phyloP scores from a whole-genome alignment of 2,797 vertebrate genomes.

The Liasis olivaceus region DNA sequence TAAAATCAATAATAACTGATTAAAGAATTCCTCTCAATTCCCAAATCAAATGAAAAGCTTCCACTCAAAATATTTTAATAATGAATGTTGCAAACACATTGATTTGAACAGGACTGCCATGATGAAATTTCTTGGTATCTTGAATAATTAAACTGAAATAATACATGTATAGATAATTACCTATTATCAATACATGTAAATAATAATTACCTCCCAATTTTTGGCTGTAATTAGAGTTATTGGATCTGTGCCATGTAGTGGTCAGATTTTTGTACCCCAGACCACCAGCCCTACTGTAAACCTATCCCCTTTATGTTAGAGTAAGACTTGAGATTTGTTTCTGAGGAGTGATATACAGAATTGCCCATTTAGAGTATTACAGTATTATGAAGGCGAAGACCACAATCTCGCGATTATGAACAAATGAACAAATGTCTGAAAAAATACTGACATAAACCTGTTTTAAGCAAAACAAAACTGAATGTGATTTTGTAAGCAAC shows the following conservation, averaged over 20 bases:
- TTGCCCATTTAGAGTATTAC: background rate
- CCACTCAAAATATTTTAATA: background rate
- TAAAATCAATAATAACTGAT: conserved; percentile 1
- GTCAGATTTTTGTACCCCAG: no score
- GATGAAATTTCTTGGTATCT: background rate
- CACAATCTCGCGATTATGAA: background rate
- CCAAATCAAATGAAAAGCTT: conserved; percentile 12
- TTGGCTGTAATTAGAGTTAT: no score
- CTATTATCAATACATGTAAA: background rate
- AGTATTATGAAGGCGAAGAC: background rate
- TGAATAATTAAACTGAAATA: background rate
- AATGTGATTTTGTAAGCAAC: background rate
- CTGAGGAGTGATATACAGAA: no score
- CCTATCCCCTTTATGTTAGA: no score
- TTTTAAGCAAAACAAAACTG: background rate
- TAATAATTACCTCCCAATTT: no score
- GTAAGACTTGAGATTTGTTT: no score
- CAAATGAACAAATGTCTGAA: background rate
- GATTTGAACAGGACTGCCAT: background rate
- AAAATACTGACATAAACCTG: background rate
- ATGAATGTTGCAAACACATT: background rate
- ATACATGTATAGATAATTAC: background rate
- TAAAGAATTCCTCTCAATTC: background rate
- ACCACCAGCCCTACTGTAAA: no score
- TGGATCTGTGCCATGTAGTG: no score